Evolutionary conservation across 2,797 vertebrate genomes (phyloP).

Genomic region (Pogonophryne albipinna): DNA sequence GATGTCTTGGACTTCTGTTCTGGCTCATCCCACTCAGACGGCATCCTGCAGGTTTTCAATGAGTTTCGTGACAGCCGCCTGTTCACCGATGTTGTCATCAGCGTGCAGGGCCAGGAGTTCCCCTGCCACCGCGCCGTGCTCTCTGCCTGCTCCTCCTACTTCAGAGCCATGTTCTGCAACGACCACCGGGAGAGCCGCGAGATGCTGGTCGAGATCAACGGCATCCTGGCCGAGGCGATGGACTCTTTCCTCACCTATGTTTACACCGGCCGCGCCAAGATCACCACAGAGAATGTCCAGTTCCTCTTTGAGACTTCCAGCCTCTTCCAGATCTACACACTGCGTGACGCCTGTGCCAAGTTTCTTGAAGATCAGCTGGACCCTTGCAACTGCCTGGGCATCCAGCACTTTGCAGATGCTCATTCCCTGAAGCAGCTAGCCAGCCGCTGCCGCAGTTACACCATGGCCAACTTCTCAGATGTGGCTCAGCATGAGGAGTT

Average conservation of each 20-base stretch:
- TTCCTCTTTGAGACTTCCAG: slow-evolving; percentile 98
- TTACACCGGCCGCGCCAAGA: slow-evolving; percentile 96
- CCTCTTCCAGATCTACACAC: slow-evolving; percentile 94
- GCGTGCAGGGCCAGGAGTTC: slow-evolving; percentile 96
- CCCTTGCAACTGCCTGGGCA: slow-evolving; percentile 97
- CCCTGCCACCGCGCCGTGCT: slow-evolving; percentile 97
- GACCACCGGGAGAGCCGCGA: slow-evolving; percentile 97
- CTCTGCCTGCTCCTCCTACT: slow-evolving; percentile 97
- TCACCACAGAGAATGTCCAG: slow-evolving; percentile 97
- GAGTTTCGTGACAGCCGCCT: slow-evolving; percentile 95
- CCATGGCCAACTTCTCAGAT: slow-evolving; percentile 92
- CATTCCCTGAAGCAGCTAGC: slow-evolving; percentile 95
- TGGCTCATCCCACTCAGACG: slow-evolving; percentile 94
- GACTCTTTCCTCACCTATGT: slow-evolving; percentile 97
- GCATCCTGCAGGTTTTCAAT: slow-evolving; percentile 96
- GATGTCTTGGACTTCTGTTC: slow-evolving; percentile 96
- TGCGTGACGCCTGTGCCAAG: slow-evolving; percentile 96
- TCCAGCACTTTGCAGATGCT: slow-evolving; percentile 95
- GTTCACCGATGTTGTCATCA: slow-evolving; percentile 98
- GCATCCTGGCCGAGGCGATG: slow-evolving; percentile 96
- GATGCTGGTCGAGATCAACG: slow-evolving; percentile 99
- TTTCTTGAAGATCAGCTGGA: slow-evolving; percentile 98
- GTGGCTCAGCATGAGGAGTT: slow-evolving; percentile 97
- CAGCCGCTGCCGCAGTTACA: slow-evolving; percentile 92
- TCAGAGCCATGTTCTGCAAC: slow-evolving; percentile 99